phyloP scores from a whole-genome alignment of 1,140 invertebrate genomes.

The Saxidomus purpurata region DNA sequence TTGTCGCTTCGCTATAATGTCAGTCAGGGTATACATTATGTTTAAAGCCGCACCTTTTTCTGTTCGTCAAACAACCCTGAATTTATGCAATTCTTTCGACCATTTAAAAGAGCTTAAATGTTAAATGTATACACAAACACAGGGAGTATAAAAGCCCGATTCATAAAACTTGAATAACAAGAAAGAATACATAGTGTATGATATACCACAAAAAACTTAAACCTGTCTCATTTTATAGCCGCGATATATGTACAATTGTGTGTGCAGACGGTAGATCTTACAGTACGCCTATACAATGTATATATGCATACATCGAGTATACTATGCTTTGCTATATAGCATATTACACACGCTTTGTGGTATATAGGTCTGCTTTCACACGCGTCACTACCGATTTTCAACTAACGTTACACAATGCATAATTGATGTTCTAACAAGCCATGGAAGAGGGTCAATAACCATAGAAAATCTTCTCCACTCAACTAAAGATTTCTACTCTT shows the following conservation, averaged over 20 bases:
- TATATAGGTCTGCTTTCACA: background rate
- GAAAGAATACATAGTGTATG: slow-evolving; percentile 25
- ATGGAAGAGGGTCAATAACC: background rate
- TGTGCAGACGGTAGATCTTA: background rate
- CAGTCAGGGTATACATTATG: background rate
- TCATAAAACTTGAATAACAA: slow-evolving; percentile 38
- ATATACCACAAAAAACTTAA: slow-evolving; percentile 25
- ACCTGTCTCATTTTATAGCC: background rate
- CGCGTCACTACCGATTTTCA: background rate
- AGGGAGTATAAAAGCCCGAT: slow-evolving; percentile 23
- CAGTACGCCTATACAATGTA: background rate
- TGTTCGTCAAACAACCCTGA: background rate
- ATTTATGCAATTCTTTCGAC: slow-evolving; percentile 10
- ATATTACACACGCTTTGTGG: background rate
- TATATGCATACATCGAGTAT: background rate
- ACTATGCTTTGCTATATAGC: too few relatives aligned
- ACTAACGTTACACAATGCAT: slow-evolving; percentile 20
- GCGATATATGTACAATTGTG: background rate
- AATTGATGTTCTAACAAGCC: background rate
- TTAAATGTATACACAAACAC: slow-evolving; percentile 42
- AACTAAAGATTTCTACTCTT: background rate
- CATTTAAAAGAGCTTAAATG: slow-evolving; percentile 23
- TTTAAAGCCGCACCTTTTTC: slow-evolving; percentile 25
- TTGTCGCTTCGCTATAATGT: background rate
- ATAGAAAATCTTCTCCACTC: background rate